These are phyloP conservation scores for Rhimphoctona megacephalus DNA, from an alignment of 2,888 invertebrate species.

Conservation along the genomic window DNA sequence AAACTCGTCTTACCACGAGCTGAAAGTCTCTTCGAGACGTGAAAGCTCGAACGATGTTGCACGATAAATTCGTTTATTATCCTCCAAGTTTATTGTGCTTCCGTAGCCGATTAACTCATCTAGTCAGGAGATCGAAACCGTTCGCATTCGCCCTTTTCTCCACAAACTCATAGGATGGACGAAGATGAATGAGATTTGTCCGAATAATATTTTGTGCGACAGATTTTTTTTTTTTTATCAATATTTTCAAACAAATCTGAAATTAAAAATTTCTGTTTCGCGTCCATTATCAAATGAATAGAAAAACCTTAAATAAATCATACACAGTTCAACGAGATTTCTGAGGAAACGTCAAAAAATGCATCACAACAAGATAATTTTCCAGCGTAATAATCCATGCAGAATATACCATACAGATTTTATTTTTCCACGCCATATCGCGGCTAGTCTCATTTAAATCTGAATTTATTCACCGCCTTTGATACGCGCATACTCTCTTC, in stretches of 20 bases:
- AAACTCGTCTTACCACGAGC: constrained; percentile 49
- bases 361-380: constrained; percentile 29
- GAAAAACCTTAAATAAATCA: neutral
- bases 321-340: neutral
- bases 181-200: constrained; percentile 9
- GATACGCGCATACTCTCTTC: constrained; percentile 28
- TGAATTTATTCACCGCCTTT: constrained; percentile 65
- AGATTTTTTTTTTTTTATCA: neutral
- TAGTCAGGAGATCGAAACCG: constrained; percentile 77
- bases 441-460: constrained; percentile 57
- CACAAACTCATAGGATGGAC: neutral
- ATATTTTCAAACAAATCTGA: neutral
- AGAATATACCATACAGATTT: constrained; percentile 19
- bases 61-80: constrained; percentile 81
- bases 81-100: constrained; percentile 82
- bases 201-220: neutral
- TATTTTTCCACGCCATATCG: neutral
- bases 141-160: constrained; percentile 45
- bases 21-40: constrained; percentile 61
- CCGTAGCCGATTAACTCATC: constrained; percentile 82
- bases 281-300: too few species aligned
- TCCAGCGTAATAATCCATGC: constrained; percentile 49
- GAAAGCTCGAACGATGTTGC: constrained; percentile 78
- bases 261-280: neutral
- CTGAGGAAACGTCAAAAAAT: neutral